phyloP scores from a whole-genome alignment of 2,113 vertebrate genomes.

The Origma solitaria region DNA sequence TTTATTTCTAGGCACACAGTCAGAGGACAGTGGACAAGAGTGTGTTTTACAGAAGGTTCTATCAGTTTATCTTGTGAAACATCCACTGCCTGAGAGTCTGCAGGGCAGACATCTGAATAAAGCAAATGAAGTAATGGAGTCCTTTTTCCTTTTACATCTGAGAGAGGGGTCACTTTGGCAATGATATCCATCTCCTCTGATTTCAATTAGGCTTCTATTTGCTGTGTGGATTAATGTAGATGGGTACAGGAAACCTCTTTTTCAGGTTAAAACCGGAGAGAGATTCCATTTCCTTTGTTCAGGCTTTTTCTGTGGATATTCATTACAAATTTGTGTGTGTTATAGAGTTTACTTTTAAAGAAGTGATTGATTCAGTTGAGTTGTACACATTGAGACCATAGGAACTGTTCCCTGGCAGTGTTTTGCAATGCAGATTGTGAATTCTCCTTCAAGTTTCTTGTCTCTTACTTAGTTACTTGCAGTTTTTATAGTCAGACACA shows the following conservation, averaged over 20 bases:
- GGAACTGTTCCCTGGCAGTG: neutral
- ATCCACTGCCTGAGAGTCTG: neutral
- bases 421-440: neutral
- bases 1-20: neutral
- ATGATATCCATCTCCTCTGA: neutral
- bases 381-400: neutral
- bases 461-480: neutral
- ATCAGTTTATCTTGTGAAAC: neutral
- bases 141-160: neutral
- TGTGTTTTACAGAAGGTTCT: neutral
- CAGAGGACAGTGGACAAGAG: neutral
- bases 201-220: neutral
- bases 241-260: neutral
- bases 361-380: neutral
- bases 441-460: neutral
- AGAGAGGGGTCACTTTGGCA: neutral
- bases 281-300: neutral
- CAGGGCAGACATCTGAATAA: neutral
- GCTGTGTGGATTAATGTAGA: neutral
- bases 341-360: neutral
- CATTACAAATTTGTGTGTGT: neutral
- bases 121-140: neutral
- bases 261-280: neutral
- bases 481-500: neutral
- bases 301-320: neutral